A percentile compares a stretch with the other conserved stretches of the same genome.
phyloP scores from a whole-genome alignment of 2,888 invertebrate genomes.

The Tetranychus piercei region DNA sequence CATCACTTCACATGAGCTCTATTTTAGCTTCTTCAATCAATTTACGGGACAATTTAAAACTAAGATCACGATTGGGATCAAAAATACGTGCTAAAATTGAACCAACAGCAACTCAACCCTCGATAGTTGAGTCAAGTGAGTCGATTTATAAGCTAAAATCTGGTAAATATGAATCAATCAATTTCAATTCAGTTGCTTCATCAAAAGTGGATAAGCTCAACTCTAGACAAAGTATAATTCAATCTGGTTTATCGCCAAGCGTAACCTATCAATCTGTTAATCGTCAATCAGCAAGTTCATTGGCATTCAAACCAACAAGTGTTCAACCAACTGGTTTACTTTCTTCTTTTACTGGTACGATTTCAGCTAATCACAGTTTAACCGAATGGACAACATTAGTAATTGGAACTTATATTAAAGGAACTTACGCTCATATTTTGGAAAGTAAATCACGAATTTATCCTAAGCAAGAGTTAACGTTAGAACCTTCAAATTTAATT shows the following conservation, averaged over 20 bases:
- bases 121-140: not conserved
- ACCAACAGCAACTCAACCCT: not conserved
- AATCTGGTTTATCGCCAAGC: not conserved
- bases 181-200: conserved; percentile 1
- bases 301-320: not conserved
- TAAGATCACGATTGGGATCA: not conserved
- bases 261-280: not conserved
- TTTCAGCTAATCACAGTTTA: conserved; percentile 39
- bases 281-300: not conserved
- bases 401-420: conserved; percentile 39
- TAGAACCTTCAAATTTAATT: not conserved
- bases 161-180: conserved; percentile 8
- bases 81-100: not conserved
- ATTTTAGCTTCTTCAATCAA: not conserved
- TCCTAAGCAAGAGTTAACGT: not conserved
- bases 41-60: not conserved
- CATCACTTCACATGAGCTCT: not conserved
- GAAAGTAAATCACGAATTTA: conserved; percentile 40
- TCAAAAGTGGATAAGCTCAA: not conserved
- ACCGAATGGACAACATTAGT: conserved; percentile 40
- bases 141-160: not conserved
- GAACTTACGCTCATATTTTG: conserved; percentile 39
- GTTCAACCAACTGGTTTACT: not conserved
- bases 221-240: not conserved
- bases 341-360: conserved; percentile 26